phyloP scores from a whole-genome alignment of 2,888 invertebrate species.

The Brenthis hecate region DNA sequence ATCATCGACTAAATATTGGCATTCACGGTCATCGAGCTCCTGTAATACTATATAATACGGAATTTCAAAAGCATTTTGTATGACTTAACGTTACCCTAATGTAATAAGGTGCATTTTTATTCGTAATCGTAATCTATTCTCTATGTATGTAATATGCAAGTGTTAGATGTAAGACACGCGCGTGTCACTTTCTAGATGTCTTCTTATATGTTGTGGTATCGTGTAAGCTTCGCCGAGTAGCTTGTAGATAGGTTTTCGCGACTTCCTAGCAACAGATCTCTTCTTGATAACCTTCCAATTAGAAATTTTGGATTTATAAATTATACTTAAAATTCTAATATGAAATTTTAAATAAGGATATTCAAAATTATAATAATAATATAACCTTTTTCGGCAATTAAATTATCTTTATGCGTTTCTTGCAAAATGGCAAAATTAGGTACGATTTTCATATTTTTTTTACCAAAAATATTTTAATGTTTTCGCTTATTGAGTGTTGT shows the following conservation, averaged over 20 bases:
- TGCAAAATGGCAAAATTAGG: slow-evolving; percentile 38
- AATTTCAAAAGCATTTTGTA: slow-evolving; percentile 64
- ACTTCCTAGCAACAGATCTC: slow-evolving; percentile 78
- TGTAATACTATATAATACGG: slow-evolving; percentile 46
- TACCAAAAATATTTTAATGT: slow-evolving; percentile 50
- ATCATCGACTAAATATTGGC: not conserved
- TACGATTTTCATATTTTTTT: slow-evolving; percentile 46
- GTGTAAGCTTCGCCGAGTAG: slow-evolving; percentile 75
- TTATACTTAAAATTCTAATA: slow-evolving; percentile 63
- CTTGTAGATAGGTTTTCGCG: slow-evolving; percentile 77
- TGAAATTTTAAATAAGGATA: slow-evolving; percentile 57
- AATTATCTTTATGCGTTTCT: slow-evolving; percentile 39
- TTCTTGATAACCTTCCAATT: slow-evolving; percentile 75
- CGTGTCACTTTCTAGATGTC: slow-evolving; percentile 74
- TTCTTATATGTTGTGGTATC: slow-evolving; percentile 74
- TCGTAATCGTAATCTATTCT: slow-evolving; percentile 75
- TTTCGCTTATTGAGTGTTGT: slow-evolving; percentile 67
- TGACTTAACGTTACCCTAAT: slow-evolving; percentile 56
- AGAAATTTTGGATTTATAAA: slow-evolving; percentile 65
- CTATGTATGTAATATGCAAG: slow-evolving; percentile 60
- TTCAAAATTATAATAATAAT: slow-evolving; percentile 52
- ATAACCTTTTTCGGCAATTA: slow-evolving; percentile 48
- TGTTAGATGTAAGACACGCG: slow-evolving; percentile 68
- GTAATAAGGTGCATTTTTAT: slow-evolving; percentile 77
- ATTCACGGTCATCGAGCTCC: slow-evolving; percentile 11